A percentile compares a stretch with the other conserved stretches of the same genome.
Conservation (phyloP, 2,888 invertebrate genomes). For the Brenthis hecate region DNA sequence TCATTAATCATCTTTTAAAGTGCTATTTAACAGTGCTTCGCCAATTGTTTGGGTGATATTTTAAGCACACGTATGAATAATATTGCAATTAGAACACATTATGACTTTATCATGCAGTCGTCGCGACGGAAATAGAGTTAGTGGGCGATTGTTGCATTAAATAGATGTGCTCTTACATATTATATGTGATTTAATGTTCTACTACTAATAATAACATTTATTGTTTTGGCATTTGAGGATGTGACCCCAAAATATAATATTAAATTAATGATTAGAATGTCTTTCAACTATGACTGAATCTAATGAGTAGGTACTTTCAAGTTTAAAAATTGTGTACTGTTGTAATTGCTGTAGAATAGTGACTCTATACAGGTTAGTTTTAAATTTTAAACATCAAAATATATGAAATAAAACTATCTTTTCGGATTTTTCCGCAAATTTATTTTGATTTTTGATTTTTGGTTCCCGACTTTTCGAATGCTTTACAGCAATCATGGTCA, state of each 20-base stretch:
- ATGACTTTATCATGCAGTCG: slow-evolving; percentile 38
- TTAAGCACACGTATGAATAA: slow-evolving; percentile 33
- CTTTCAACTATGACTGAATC: neutral
- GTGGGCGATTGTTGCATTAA: slow-evolving; percentile 36
- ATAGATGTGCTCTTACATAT: slow-evolving; percentile 16
- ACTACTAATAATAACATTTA: neutral
- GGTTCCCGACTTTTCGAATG: too few species aligned
- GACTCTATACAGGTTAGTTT: too few species aligned
- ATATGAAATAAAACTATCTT: too few species aligned
- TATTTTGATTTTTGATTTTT: too few species aligned
- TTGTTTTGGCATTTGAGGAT: neutral
- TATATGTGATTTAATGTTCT: slow-evolving; percentile 11
- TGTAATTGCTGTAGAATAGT: too few species aligned
- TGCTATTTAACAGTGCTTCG: slow-evolving; percentile 21
- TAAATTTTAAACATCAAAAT: too few species aligned
- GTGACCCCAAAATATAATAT: slow-evolving; percentile 1
- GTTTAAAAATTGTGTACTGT: too few species aligned
- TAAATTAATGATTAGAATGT: neutral
- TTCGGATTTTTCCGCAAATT: too few species aligned
- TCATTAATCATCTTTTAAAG: slow-evolving; percentile 24
- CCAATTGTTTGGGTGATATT: slow-evolving; percentile 36
- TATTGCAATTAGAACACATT: slow-evolving; percentile 36
- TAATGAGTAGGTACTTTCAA: neutral
- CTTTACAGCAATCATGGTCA: too few species aligned
- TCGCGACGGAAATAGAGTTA: slow-evolving; percentile 36